phyloP scores from a whole-genome alignment of 2,888 invertebrate genomes.

The Cryptocheilus praepositus region DNA sequence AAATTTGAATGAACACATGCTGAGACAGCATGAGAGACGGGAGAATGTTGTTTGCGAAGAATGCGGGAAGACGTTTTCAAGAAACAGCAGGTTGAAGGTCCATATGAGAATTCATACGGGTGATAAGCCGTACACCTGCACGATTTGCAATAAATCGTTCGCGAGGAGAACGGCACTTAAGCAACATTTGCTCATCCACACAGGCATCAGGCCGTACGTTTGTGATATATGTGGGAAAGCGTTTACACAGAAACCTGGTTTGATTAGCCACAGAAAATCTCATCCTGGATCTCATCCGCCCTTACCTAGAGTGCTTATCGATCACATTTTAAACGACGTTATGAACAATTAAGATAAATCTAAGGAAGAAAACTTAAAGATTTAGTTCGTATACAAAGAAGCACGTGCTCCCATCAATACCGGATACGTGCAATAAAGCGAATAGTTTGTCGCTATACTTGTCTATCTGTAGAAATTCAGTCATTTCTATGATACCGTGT shows the following conservation, averaged over 20 bases:
- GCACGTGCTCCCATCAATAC: too few relatives aligned
- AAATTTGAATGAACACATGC: slow-evolving; percentile 73
- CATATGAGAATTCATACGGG: slow-evolving; percentile 73
- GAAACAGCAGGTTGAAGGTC: slow-evolving; percentile 67
- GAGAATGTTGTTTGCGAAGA: slow-evolving; percentile 73
- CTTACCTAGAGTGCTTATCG: slow-evolving; percentile 68
- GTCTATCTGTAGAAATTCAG: too few relatives aligned
- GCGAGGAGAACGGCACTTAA: slow-evolving; percentile 67
- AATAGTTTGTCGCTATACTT: too few relatives aligned
- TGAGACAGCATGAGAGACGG: slow-evolving; percentile 69
- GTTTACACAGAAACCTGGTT: slow-evolving; percentile 71
- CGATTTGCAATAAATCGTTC: slow-evolving; percentile 67
- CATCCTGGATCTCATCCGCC: slow-evolving; percentile 72
- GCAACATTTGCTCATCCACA: slow-evolving; percentile 70
- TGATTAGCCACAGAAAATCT: slow-evolving; percentile 71
- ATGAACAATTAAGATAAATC: slow-evolving; percentile 49
- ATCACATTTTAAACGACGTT: slow-evolving; percentile 68
- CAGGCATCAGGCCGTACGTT: slow-evolving; percentile 68
- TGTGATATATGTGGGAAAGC: slow-evolving; percentile 72
- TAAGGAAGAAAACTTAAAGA: too few relatives aligned
- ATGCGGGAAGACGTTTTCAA: slow-evolving; percentile 70
- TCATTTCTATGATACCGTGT: too few relatives aligned
- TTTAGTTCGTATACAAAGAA: too few relatives aligned
- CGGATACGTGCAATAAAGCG: too few relatives aligned
- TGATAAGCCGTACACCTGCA: slow-evolving; percentile 67